phyloP scores from a whole-genome alignment of 2,888 invertebrate genomes.

The Myopa testacea region DNA sequence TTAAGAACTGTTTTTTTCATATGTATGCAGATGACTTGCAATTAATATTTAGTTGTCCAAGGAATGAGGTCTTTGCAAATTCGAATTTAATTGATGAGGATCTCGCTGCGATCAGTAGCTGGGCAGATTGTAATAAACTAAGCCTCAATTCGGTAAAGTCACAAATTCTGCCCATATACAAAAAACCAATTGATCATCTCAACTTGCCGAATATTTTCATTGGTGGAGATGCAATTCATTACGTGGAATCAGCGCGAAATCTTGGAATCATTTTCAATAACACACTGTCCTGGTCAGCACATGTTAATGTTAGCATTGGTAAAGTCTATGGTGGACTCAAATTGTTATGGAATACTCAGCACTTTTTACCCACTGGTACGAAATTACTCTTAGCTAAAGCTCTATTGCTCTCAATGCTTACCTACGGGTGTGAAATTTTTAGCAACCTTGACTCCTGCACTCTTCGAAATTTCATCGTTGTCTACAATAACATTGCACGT shows the following conservation, averaged over 20 bases:
- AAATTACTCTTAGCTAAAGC: neutral
- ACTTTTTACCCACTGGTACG: neutral
- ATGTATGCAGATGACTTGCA: too few species aligned
- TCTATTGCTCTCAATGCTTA: neutral
- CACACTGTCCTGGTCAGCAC: too few species aligned
- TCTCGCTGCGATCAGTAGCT: neutral
- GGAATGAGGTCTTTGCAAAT: neutral
- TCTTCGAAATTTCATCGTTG: too few species aligned
- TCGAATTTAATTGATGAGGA: neutral
- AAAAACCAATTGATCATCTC: neutral
- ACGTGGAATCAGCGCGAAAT: neutral
- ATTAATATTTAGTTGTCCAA: too few species aligned
- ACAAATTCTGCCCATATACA: neutral
- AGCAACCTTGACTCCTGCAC: too few species aligned
- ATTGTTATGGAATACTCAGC: neutral
- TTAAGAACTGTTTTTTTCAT: too few species aligned
- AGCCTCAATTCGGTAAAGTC: neutral
- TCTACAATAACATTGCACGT: too few species aligned
- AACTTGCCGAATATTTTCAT: neutral
- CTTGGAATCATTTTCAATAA: neutral
- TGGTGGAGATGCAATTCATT: neutral
- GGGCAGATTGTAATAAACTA: neutral
- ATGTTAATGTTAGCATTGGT: too few species aligned
- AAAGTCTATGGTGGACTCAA: neutral
- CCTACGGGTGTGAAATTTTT: neutral